Evolutionary conservation across 1,140 invertebrate genomes (phyloP).

Genomic region (Lepidotrigona ventralis): DNA sequence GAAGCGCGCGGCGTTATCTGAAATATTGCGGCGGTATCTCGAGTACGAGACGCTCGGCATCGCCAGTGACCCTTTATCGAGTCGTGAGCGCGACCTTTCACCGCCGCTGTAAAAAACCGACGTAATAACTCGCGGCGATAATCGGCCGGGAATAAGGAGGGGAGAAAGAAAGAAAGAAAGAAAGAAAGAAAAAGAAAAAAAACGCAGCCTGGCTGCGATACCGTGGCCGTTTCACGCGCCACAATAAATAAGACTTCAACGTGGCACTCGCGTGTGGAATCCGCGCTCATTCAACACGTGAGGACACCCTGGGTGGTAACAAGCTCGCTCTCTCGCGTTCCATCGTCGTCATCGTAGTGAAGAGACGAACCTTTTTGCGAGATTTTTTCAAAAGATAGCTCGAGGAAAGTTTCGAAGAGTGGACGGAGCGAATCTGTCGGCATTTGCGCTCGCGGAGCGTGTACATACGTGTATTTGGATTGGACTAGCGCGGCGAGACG

Average conservation of each 20-base stretch:
- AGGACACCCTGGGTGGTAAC: conserved; percentile 68
- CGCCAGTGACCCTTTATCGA: conserved; percentile 69
- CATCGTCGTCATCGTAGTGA: no score
- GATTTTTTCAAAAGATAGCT: no score
- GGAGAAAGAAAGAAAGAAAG: not conserved
- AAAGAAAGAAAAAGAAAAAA: not conserved
- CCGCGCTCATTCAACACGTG: conserved; percentile 48
- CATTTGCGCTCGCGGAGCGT: conserved; percentile 11
- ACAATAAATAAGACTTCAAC: conserved; percentile 72
- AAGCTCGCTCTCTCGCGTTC: conserved; percentile 52
- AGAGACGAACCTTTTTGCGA: no score
- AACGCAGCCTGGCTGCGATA: conserved; percentile 44
- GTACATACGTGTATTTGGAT: conserved; percentile 59
- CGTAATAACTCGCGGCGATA: conserved; percentile 70
- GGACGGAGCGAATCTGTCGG: conserved; percentile 49
- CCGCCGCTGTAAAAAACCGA: conserved; percentile 66
- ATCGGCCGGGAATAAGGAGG: conserved; percentile 49
- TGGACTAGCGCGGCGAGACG: conserved; percentile 55
- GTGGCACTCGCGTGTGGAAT: conserved; percentile 42
- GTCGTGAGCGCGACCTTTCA: conserved; percentile 65
- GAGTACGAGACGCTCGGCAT: conserved; percentile 51
- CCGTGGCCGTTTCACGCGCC: conserved; percentile 40
- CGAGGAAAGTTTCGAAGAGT: conserved; percentile 17
- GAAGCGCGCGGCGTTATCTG: conserved; percentile 54
- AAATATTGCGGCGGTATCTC: conserved; percentile 66